phyloP scores from a whole-genome alignment of 2,113 vertebrate species.

The Orcinus orca region DNA sequence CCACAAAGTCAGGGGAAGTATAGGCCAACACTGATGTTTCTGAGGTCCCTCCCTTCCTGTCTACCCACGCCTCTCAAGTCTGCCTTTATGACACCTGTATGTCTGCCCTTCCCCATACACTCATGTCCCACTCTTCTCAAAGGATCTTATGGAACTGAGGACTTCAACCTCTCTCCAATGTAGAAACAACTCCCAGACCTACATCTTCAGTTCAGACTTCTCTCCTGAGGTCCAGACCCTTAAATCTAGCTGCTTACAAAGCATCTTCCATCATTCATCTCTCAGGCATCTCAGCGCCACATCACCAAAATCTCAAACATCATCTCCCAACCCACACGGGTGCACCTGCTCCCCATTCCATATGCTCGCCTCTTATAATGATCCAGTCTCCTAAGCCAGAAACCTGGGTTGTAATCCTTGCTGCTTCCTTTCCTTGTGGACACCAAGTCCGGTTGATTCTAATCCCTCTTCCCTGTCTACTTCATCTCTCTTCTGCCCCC shows the following conservation, averaged over 20 bases:
- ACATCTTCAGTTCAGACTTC: neutral
- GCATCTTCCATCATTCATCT: neutral
- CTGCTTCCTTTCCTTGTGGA: neutral
- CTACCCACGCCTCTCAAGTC: neutral
- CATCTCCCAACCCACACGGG: neutral
- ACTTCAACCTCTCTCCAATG: neutral
- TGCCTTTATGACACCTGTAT: neutral
- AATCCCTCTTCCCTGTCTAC: neutral
- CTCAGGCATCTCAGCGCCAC: neutral
- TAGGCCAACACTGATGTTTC: fast-evolving
- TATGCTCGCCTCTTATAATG: neutral
- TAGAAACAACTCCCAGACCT: neutral
- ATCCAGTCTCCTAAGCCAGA: neutral
- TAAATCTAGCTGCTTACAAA: neutral
- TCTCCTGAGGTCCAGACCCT: neutral
- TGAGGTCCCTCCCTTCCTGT: fast-evolving
- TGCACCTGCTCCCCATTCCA: neutral
- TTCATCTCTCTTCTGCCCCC: neutral
- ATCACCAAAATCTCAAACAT: neutral
- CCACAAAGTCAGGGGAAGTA: neutral
- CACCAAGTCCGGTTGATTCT: neutral
- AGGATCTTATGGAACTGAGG: neutral
- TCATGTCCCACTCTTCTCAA: neutral
- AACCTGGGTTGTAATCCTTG: neutral
- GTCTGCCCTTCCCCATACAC: neutral